phyloP scores from a whole-genome alignment of 2,797 vertebrate genomes.

The Carduelis carduelis region DNA sequence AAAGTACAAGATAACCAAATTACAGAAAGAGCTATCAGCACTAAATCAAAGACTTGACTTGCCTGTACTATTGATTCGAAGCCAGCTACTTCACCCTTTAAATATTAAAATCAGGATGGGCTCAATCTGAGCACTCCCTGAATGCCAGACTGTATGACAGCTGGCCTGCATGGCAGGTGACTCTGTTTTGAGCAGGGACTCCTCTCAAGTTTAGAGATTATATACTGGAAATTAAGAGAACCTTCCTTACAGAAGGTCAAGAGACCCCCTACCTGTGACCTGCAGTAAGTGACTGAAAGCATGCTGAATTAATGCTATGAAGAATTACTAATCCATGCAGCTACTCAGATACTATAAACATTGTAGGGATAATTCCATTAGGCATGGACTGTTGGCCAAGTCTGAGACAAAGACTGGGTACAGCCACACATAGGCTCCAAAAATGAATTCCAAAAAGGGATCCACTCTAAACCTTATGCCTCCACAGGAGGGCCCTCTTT shows the following conservation, averaged over 20 bases:
- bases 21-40: neutral
- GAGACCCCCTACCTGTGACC: neutral
- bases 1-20: neutral
- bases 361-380: neutral
- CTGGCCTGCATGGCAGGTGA: neutral
- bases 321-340: neutral
- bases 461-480: neutral
- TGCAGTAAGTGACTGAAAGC: neutral
- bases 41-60: neutral
- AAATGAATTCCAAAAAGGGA: neutral
- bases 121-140: neutral
- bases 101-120: neutral
- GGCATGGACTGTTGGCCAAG: neutral
- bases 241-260: neutral
- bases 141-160: neutral
- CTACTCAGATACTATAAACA: neutral
- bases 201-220: neutral
- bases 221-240: neutral
- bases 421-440: neutral
- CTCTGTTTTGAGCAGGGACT: neutral
- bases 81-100: neutral
- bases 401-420: neutral
- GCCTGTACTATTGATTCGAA: neutral
- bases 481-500: neutral
- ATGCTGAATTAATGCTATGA: neutral